Percentiles rank a stretch among this genome's conserved stretches.
Evolutionary conservation across 2,888 invertebrate genomes (phyloP).

Genomic region (Drosophila phalerata): DNA sequence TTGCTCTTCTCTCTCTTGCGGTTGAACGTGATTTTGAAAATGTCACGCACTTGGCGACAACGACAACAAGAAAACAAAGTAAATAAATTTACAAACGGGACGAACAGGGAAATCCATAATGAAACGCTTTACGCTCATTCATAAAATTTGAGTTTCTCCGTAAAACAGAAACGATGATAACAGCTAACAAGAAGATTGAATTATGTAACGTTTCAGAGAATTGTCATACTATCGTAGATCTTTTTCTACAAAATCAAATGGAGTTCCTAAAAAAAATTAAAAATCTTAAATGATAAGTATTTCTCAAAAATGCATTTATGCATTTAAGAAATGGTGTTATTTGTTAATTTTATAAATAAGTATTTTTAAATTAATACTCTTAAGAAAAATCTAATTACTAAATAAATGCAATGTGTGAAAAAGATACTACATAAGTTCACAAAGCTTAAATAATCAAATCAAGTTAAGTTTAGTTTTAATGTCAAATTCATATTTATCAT

Average conservation of each 20-base stretch:
- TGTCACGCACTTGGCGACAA: conserved; percentile 75
- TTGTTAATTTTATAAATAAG: background rate
- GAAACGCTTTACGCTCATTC: conserved; percentile 63
- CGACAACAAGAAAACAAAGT: conserved; percentile 17
- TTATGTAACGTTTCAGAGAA: background rate
- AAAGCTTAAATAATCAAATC: background rate
- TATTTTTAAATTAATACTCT: background rate
- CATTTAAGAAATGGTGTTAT: background rate
- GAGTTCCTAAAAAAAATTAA: background rate
- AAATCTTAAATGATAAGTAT: background rate
- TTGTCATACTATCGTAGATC: background rate
- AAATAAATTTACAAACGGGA: conserved; percentile 28
- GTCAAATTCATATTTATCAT: conserved; percentile 4
- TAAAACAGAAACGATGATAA: background rate
- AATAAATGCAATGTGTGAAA: background rate
- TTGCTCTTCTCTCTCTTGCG: conserved; percentile 55
- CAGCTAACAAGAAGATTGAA: background rate
- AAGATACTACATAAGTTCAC: background rate
- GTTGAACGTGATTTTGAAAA: conserved; percentile 82
- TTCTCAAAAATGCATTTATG: background rate
- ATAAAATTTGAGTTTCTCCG: conserved; percentile 46
- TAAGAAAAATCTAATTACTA: background rate
- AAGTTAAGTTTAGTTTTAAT: background rate
- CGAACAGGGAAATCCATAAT: conserved; percentile 25
- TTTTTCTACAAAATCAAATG: background rate